A percentile compares a stretch with the other conserved stretches of the same genome.
These are phyloP conservation scores for Xestia sexstrigata DNA, from an alignment of 2,888 invertebrate genomes.

Conservation along the genomic window DNA sequence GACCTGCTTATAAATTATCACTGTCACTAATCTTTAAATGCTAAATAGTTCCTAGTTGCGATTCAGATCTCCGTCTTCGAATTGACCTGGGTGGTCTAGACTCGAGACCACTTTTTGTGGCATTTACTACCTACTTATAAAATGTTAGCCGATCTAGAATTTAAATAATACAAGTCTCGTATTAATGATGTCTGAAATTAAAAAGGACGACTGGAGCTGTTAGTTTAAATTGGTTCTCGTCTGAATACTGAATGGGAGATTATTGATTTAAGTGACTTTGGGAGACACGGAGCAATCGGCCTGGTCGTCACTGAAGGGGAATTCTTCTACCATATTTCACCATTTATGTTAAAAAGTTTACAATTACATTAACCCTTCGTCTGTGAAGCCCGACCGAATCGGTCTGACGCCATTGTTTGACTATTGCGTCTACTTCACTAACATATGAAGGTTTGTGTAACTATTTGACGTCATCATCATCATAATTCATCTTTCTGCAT, in stretches of 20 bases:
- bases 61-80: slow-evolving; percentile 26
- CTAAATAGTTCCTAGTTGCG: slow-evolving; percentile 19
- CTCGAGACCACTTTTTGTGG: slow-evolving; percentile 37
- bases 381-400: no score
- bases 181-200: slow-evolving; percentile 21
- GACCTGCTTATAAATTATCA: slow-evolving; percentile 33
- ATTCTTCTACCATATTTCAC: neutral
- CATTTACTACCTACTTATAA: slow-evolving; percentile 24
- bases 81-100: slow-evolving; percentile 44
- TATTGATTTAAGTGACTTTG: neutral
- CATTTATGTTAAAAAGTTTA: no score
- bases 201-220: neutral
- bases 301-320: neutral
- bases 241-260: neutral
- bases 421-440: no score
- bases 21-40: slow-evolving; percentile 46
- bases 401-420: no score
- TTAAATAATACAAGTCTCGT: slow-evolving; percentile 6
- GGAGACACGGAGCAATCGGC: neutral
- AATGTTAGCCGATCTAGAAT: slow-evolving; percentile 7
- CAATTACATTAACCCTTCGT: no score
- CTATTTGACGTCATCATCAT: no score
- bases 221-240: slow-evolving; percentile 19
- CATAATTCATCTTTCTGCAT: no score
- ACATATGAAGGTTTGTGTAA: no score